A percentile compares a stretch with the other conserved stretches of the same genome.
phyloP scores from a whole-genome alignment of 2,113 vertebrate species.

The Scytalopus superciliaris region DNA sequence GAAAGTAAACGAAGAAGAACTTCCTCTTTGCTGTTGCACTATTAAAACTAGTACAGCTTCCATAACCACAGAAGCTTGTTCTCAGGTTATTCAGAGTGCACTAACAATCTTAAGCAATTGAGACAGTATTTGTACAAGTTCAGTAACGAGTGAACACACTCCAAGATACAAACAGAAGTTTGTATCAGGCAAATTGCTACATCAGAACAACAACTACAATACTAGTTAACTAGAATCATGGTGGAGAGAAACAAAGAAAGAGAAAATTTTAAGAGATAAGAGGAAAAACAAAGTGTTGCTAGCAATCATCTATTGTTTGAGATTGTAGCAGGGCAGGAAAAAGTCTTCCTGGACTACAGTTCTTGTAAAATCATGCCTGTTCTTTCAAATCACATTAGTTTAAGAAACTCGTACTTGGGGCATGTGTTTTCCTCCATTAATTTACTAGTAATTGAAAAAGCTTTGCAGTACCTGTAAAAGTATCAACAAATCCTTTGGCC shows the following conservation, averaged over 20 bases:
- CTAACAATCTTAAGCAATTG: background rate
- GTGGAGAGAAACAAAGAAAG: background rate
- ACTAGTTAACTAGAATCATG: background rate
- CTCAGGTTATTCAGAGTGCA: background rate
- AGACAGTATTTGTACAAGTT: background rate
- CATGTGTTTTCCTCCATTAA: background rate
- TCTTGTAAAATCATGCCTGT: background rate
- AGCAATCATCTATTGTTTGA: background rate
- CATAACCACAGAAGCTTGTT: background rate
- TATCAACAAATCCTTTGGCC: background rate
- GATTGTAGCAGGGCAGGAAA: background rate
- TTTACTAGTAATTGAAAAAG: background rate
- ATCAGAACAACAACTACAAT: background rate
- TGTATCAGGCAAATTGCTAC: background rate
- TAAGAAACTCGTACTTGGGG: background rate
- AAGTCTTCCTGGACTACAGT: background rate
- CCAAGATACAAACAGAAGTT: background rate
- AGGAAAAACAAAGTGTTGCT: background rate
- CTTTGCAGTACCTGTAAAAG: background rate
- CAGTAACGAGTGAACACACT: background rate
- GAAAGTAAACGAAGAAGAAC: background rate
- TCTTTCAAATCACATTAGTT: background rate
- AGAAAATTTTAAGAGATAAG: background rate
- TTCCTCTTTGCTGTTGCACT: background rate
- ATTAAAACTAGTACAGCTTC: background rate